Conservation (phyloP, 2,888 invertebrate species). For the Bimastos eiseni region DNA sequence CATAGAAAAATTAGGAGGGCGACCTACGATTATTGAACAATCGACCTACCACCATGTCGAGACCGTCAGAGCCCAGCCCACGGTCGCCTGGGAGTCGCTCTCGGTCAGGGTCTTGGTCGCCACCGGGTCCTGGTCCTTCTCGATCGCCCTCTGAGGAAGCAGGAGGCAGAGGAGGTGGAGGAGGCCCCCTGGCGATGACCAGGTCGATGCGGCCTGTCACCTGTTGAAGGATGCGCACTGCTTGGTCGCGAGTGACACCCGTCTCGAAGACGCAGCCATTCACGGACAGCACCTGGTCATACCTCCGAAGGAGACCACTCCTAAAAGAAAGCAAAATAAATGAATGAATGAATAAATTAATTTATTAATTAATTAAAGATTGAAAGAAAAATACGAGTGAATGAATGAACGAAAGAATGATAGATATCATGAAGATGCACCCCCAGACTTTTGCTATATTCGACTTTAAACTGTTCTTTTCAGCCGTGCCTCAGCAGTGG, state of each 20-base stretch:
- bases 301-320: conserved; percentile 74
- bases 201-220: conserved; percentile 68
- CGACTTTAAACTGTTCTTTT: too few species aligned
- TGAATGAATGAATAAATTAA: too few species aligned
- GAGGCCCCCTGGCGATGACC: conserved; percentile 59
- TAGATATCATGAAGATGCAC: too few species aligned
- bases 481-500: too few species aligned
- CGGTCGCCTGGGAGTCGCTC: background rate
- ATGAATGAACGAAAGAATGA: too few species aligned
- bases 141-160: background rate
- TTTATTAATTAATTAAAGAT: too few species aligned
- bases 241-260: conserved; percentile 82
- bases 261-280: conserved; percentile 72
- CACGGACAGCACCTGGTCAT: conserved; percentile 82
- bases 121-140: background rate
- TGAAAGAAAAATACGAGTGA: too few species aligned
- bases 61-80: background rate
- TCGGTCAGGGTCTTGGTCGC: background rate
- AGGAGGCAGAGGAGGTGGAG: background rate
- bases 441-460: too few species aligned
- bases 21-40: too few species aligned
- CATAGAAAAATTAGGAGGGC: too few species aligned
- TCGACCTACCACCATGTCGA: background rate
- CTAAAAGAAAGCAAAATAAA: conserved; percentile 60
- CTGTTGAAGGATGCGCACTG: conserved; percentile 76